Evolutionary conservation across 2,888 invertebrate genomes (phyloP).

Genomic region (Rhorus exstirpatorius): DNA sequence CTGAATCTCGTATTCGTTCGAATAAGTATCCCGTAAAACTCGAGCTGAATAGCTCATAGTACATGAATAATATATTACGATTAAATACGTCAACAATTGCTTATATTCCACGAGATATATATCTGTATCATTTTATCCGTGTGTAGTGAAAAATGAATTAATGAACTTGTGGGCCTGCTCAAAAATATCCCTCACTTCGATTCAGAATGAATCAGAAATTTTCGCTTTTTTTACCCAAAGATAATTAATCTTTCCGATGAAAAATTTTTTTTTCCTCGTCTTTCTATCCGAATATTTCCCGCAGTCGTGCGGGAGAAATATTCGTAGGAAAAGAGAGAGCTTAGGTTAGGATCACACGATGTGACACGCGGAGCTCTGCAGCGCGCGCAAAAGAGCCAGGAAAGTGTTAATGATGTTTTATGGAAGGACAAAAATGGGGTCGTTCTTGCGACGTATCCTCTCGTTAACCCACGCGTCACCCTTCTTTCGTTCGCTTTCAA

Average conservation of each 20-base stretch:
- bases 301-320: neutral
- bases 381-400: conserved; percentile 20
- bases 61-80: no score
- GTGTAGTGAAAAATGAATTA: conserved; percentile 4
- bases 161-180: neutral
- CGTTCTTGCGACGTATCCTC: conserved; percentile 30
- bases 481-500: conserved; percentile 2
- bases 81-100: no score
- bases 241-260: conserved; percentile 13
- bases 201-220: neutral
- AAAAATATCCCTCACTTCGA: neutral
- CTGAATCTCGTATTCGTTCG: no score
- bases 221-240: neutral
- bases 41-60: no score
- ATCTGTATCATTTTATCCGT: no score
- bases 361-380: conserved; percentile 22
- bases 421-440: conserved; percentile 53
- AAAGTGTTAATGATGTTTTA: conserved; percentile 50
- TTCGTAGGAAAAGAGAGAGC: conserved; percentile 9
- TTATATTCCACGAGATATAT: no score
- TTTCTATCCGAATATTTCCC: neutral
- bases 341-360: conserved; percentile 23
- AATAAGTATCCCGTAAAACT: no score
- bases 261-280: conserved; percentile 3
- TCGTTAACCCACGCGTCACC: conserved; percentile 31